phyloP scores from a whole-genome alignment of 2,888 invertebrate genomes.

The Athrips mouffetella region DNA sequence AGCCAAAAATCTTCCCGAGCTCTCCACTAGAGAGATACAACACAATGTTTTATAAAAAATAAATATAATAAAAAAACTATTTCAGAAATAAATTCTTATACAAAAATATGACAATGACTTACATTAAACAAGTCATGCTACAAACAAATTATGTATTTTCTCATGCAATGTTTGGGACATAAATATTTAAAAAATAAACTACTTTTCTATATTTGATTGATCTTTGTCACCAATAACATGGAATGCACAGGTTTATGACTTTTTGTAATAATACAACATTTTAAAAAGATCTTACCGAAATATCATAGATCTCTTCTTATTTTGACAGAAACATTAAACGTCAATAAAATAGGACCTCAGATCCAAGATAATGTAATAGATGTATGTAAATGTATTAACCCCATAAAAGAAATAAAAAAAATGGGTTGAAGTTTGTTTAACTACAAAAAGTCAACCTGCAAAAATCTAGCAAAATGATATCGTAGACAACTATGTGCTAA shows the following conservation, averaged over 20 bases:
- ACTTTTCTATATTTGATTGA: constrained; percentile 11
- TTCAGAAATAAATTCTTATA: constrained; percentile 30
- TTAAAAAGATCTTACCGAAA: no score
- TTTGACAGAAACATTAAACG: no score
- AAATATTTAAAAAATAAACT: constrained; percentile 8
- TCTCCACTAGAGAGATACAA: constrained; percentile 75
- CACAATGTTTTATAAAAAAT: constrained; percentile 46
- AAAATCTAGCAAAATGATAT: constrained; percentile 32
- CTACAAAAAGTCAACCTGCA: constrained; percentile 34
- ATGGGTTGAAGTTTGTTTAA: no score
- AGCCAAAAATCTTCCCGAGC: constrained; percentile 70
- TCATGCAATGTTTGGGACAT: constrained; percentile 47
- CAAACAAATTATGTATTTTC: constrained; percentile 59
- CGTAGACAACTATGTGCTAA: constrained; percentile 35
- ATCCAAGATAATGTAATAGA: no score
- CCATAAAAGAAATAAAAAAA: background rate
- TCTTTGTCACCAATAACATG: constrained; percentile 13
- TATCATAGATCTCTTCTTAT: no score
- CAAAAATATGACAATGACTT: constrained; percentile 25
- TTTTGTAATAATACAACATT: constrained; percentile 3
- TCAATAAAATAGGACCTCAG: no score
- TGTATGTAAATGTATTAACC: background rate
- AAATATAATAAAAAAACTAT: constrained; percentile 36
- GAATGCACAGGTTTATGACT: constrained; percentile 2
- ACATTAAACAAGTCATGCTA: constrained; percentile 64